Percentiles rank a stretch among this genome's conserved stretches.
phyloP scores from a whole-genome alignment of 2,113 vertebrate species.

The Todiramphus chloris region DNA sequence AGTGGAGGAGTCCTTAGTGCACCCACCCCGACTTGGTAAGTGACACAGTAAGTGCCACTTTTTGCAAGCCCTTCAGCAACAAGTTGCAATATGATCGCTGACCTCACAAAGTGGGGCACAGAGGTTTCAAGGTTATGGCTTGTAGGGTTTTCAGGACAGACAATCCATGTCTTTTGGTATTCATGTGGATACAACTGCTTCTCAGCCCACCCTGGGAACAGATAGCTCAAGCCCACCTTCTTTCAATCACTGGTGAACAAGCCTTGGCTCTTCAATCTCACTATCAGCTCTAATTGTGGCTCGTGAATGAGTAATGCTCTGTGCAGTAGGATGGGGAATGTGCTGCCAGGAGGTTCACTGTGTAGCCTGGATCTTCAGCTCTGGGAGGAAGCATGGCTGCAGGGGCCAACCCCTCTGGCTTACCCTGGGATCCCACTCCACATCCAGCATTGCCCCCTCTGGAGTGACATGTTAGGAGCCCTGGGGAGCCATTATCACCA shows the following conservation, averaged over 20 bases:
- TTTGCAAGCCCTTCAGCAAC: neutral
- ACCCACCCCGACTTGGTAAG: neutral
- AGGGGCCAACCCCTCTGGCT: neutral
- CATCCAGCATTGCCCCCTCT: neutral
- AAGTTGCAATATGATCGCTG: neutral
- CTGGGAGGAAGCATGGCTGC: neutral
- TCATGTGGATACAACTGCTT: neutral
- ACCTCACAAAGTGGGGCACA: neutral
- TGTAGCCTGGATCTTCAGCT: neutral
- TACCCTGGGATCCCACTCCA: neutral
- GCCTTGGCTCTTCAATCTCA: neutral
- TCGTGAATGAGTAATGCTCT: neutral
- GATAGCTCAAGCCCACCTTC: neutral
- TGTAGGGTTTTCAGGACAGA: neutral
- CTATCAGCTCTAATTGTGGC: neutral
- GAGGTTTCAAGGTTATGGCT: neutral
- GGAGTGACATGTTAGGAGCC: neutral
- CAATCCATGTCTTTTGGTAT: neutral
- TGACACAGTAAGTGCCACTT: neutral
- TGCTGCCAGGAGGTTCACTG: fast-evolving
- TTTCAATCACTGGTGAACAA: neutral
- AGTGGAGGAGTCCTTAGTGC: neutral
- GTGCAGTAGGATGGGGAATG: fast-evolving
- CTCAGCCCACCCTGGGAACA: neutral
- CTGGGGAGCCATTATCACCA: neutral